phyloP scores from a whole-genome alignment of 2,113 vertebrate genomes.

The Semnornis frantzii region DNA sequence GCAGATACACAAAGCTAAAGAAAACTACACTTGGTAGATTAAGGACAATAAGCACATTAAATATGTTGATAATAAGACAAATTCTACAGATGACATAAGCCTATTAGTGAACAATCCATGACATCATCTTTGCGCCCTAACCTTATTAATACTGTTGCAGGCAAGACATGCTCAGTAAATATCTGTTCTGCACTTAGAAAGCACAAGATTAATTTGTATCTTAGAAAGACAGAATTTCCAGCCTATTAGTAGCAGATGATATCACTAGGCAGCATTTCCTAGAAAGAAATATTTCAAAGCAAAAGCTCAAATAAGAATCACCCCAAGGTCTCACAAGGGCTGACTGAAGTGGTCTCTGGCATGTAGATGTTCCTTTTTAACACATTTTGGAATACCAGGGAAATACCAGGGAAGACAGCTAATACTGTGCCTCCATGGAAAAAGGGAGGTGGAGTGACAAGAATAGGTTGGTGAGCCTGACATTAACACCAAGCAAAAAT shows the following conservation, averaged over 20 bases:
- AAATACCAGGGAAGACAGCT: constrained; percentile 35
- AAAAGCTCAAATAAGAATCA: neutral
- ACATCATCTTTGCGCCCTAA: too few relatives aligned
- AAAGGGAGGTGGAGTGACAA: constrained; percentile 5
- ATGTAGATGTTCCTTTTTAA: neutral
- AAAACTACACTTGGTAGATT: neutral
- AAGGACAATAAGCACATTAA: neutral
- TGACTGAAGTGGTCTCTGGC: neutral
- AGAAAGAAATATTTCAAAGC: neutral
- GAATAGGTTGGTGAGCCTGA: constrained; percentile 27
- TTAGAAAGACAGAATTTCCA: neutral
- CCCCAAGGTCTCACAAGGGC: neutral
- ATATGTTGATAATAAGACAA: neutral
- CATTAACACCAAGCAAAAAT: constrained; percentile 13
- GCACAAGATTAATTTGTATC: neutral
- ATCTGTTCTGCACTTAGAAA: neutral
- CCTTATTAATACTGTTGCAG: neutral
- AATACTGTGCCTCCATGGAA: constrained; percentile 9
- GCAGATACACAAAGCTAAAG: neutral
- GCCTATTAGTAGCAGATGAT: neutral
- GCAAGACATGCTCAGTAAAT: neutral
- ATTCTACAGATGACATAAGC: neutral
- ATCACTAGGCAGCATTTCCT: neutral
- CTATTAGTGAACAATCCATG: neutral
- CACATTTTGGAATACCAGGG: neutral